Percentiles rank a stretch among this genome's conserved stretches.
phyloP scores from a whole-genome alignment of 1,140 invertebrate genomes.

The Drosophila rhopaloa region DNA sequence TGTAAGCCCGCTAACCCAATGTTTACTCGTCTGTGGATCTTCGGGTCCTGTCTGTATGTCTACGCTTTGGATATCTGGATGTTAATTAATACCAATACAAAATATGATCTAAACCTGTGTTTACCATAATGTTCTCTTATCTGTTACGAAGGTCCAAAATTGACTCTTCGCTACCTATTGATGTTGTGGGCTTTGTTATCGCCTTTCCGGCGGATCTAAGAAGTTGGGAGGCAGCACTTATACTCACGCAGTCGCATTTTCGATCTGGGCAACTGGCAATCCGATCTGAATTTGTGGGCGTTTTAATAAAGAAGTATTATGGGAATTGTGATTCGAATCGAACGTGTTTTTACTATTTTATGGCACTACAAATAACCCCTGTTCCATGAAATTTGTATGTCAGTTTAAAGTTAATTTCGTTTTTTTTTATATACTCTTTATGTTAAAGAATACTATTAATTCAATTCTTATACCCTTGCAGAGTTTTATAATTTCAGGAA shows the following conservation, averaged over 20 bases:
- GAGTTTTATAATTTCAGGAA: no score
- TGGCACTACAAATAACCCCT: background rate
- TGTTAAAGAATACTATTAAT: no score
- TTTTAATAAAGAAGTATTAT: conserved; percentile 42
- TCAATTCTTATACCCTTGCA: no score
- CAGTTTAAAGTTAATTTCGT: no score
- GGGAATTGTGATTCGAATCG: conserved; percentile 17
- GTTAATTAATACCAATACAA: conserved; percentile 57
- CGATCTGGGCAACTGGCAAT: conserved; percentile 3
- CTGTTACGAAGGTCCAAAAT: conserved; percentile 8
- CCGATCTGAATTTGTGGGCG: conserved; percentile 13
- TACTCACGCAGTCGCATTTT: background rate
- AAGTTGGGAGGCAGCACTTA: conserved; percentile 10
- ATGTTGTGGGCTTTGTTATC: conserved; percentile 30
- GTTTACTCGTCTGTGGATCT: conserved; percentile 13
- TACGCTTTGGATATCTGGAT: conserved; percentile 41
- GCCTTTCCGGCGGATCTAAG: conserved; percentile 1
- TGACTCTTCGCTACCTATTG: conserved; percentile 5
- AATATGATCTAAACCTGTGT: conserved; percentile 41
- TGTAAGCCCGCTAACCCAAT: conserved; percentile 15
- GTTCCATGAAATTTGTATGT: no score
- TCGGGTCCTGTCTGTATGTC: conserved; percentile 37
- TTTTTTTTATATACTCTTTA: no score
- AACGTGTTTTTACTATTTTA: background rate
- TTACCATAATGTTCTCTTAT: conserved; percentile 8